Percentiles rank a stretch among this genome's conserved stretches.
phyloP scores from a whole-genome alignment of 2,888 invertebrate genomes.

The Nycteola revayana region DNA sequence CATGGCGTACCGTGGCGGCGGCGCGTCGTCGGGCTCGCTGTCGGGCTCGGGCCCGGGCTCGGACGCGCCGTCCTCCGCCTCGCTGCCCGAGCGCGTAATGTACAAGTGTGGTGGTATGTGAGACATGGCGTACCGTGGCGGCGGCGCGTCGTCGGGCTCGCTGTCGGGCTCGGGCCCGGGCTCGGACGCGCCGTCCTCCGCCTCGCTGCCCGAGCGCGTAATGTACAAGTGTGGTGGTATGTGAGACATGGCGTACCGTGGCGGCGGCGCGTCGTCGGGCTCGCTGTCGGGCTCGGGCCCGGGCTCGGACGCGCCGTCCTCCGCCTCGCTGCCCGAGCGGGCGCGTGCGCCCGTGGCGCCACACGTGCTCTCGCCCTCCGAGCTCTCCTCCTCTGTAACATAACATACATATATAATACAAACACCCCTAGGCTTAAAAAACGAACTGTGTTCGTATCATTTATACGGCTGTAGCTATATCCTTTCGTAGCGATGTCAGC shows the following conservation, averaged over 20 bases:
- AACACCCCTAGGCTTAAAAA: too few species aligned
- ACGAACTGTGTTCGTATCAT: too few species aligned
- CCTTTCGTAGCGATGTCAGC: too few species aligned
- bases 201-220: too few species aligned
- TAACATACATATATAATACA: neutral
- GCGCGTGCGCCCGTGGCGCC: conserved; percentile 6
- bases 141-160: conserved; percentile 21
- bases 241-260: too few species aligned
- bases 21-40: conserved; percentile 21
- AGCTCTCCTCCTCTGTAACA: conserved; percentile 50
- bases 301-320: conserved; percentile 11
- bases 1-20: too few species aligned
- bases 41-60: conserved; percentile 39
- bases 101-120: conserved; percentile 12
- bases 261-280: conserved; percentile 22
- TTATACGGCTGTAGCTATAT: too few species aligned
- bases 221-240: conserved; percentile 11
- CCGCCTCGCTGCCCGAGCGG: too few species aligned
- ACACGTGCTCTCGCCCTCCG: conserved; percentile 43
- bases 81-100: conserved; percentile 10
- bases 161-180: conserved; percentile 50
- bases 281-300: conserved; percentile 47
- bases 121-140: too few species aligned
- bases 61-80: conserved; percentile 5
- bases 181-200: conserved; percentile 11